Base-by-base conservation (phyloP, 53 echinoderm and acorn worm genomes). In the Luidia sarsii region DNA sequence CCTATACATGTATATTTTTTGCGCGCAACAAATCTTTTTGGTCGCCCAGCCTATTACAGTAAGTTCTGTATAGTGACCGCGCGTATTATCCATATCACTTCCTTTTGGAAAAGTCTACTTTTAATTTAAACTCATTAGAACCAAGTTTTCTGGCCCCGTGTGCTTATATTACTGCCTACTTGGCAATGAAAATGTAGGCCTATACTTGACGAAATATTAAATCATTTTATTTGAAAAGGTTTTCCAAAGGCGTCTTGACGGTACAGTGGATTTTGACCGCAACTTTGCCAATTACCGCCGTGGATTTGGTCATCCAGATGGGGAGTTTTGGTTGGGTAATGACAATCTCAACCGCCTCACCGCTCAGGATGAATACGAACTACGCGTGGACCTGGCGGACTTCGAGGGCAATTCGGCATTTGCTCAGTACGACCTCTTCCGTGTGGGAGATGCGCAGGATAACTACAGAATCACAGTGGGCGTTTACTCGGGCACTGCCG, bases 321-420 rank as follows among this genome's bases (percentile, higher is more conserved):
- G 57, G 8, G 94, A 94, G 52, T 94, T 91, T 67, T 99, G 99
- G 99, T 51, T 99, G 15, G 99, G 99, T 8, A 89, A 94, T 34
- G 99, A 94, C 61, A 87, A 85, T 25, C 59, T 99, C n/a, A 84
- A 83, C 38, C 83, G 85, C 1, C 57, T 99, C 48, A 84, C 89
- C 13, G 28, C 69, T 0, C 99, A 99, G 74, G 94, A 91, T 59
- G 91, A 94, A 45, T 99, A 99, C 79, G 87, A 99, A 48, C 71
- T 99, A 19, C 88, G 99, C 9, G 87, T 99, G 49, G 99, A 99
- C 39, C 71, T 93, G 33, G 73, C 79, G 32, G 93, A 93, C 56
- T 86, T 82, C 39, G 82, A 89, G 24, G 83, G 74, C 16, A 82
- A 86, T 19, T 64, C 50, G 3, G 86, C 80, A 2, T 86, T 86